phyloP scores from a whole-genome alignment of 2,888 invertebrate genomes.

The Agriopis marginaria region DNA sequence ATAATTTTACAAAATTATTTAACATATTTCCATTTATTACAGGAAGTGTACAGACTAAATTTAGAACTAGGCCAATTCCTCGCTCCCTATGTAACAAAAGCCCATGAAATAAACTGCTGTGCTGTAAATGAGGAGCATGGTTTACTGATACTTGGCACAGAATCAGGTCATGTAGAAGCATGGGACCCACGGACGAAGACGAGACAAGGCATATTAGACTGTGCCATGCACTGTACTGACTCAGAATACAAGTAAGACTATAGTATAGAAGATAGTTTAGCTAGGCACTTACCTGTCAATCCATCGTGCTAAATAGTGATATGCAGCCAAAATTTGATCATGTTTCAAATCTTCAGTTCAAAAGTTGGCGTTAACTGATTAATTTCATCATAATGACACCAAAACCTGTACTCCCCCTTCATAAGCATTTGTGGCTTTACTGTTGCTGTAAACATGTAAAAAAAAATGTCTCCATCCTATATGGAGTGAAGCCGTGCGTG shows the following conservation, averaged over 20 bases:
- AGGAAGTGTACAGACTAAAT: slow-evolving; percentile 98
- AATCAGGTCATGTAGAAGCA: slow-evolving; percentile 97
- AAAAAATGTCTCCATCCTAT: too few species aligned
- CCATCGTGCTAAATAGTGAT: too few species aligned
- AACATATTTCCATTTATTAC: slow-evolving; percentile 44
- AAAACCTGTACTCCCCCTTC: too few species aligned
- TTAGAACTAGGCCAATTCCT: slow-evolving; percentile 98
- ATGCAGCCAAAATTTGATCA: too few species aligned
- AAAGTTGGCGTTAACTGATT: too few species aligned
- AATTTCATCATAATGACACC: too few species aligned
- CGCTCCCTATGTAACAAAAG: slow-evolving; percentile 92
- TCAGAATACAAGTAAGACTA: slow-evolving; percentile 75
- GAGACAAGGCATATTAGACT: slow-evolving; percentile 93
- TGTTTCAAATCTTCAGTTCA: too few species aligned
- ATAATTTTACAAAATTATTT: background rate
- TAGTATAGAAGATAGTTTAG: background rate
- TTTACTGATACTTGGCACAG: slow-evolving; percentile 94
- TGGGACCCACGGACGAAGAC: slow-evolving; percentile 96
- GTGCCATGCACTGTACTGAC: slow-evolving; percentile 89
- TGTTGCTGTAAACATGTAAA: too few species aligned
- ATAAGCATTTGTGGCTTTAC: too few species aligned
- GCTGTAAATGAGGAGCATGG: slow-evolving; percentile 95
- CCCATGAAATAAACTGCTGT: slow-evolving; percentile 93
- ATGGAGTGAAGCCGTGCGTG: too few species aligned
- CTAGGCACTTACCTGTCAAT: background rate